These are phyloP conservation scores for Elephas maximus DNA, from an alignment of 2,113 vertebrate species.

Conservation along the genomic window DNA sequence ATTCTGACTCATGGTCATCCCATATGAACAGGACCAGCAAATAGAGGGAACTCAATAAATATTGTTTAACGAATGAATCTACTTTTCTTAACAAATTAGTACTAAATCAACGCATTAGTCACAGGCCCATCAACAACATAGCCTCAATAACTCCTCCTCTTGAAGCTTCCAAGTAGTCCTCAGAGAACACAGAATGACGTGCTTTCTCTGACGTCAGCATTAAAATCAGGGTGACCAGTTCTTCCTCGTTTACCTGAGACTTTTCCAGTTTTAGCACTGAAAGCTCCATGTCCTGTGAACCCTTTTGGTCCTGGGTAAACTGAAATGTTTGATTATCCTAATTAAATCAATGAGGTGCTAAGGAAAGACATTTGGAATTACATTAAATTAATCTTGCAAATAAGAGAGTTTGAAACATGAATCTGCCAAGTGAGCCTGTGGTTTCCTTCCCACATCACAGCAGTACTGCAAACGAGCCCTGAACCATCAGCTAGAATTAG, in stretches of 20 bases:
- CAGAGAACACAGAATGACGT: not conserved
- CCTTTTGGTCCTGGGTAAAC: not conserved
- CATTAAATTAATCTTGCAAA: not conserved
- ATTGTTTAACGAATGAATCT: not conserved
- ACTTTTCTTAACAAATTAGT: slow-evolving; percentile 40
- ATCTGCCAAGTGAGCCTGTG: not conserved
- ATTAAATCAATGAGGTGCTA: not conserved
- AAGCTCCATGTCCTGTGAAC: not conserved
- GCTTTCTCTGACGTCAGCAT: not conserved
- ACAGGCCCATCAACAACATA: not conserved
- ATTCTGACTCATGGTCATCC: not conserved
- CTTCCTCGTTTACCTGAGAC: not conserved
- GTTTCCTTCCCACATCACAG: not conserved
- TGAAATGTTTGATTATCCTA: not conserved
- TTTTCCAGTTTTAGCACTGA: not conserved
- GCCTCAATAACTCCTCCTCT: not conserved
- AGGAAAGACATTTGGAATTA: not conserved
- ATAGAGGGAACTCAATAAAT: not conserved
- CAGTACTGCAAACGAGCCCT: not conserved
- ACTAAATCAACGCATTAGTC: not conserved
- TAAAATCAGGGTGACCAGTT: not conserved
- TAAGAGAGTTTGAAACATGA: not conserved
- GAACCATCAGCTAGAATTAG: not conserved
- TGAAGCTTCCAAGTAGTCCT: not conserved
- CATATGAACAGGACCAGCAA: not conserved